Base-by-base conservation (phyloP, 1,140 invertebrate genomes). In the Drosophila willistoni region DNA sequence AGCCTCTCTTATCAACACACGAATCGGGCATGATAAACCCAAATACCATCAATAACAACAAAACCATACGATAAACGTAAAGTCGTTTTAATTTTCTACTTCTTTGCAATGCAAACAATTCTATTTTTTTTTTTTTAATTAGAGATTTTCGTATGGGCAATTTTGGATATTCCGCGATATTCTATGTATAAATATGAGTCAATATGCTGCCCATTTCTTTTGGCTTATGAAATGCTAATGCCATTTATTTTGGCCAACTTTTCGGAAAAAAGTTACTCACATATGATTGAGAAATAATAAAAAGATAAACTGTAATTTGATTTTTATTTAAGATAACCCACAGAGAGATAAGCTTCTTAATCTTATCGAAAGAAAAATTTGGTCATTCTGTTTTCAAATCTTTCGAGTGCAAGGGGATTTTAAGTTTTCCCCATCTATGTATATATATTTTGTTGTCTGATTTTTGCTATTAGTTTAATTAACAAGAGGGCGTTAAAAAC, bases 1-100 rank as follows among this genome's bases (percentile, higher is more conserved):
- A 29, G 29, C 29, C 5, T 29, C 29, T 68, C 79, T 82, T 85
- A 82, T 87, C 79, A 7, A 29, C 29, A 79, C 34, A 12, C 55
- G 25, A 56, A 54, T 73, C 68, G 54, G 47, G 60, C 19, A 34
- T 64, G 69, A 80, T 84, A 83, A 77, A 67, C 64, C 29, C 14
- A 47, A 47, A 47, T 44, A 25, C 17, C 19, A 51, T 51, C 44
- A 51, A 51, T 22, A 42, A 54, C 14, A 68, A 70, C 54, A 65
- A 54, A 25, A 39, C 29, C 73, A 76, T 76, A 69, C 76, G 42
- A 81, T 71, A n/a, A n/a, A n/a, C 66, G 36, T 22, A 12, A 3
- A 76, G 42, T 39, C 36, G 36, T 1, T 34, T n/a, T 77, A 7
- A 57, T 64, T 69, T 39, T 70, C 59, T 44, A 47, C 56, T 66